Evolutionary conservation across 2,113 vertebrate species (phyloP).

Genomic region (Crotophaga sulcirostris): DNA sequence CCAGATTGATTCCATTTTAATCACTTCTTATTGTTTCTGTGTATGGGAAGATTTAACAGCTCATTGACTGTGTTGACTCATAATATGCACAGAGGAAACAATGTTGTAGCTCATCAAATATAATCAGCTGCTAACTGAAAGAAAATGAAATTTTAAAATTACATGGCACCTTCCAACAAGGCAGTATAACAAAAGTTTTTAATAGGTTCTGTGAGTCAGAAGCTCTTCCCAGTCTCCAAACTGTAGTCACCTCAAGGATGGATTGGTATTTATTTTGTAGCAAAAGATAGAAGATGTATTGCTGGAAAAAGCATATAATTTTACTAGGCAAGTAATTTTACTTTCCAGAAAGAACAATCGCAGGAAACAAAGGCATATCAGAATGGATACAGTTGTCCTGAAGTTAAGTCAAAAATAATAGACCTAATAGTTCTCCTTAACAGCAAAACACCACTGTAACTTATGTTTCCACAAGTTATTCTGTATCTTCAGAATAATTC

Average conservation of each 20-base stretch:
- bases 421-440: background rate
- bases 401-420: background rate
- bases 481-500: background rate
- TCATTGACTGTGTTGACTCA: conserved; percentile 71
- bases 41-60: conserved; percentile 67
- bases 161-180: conserved; percentile 62
- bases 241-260: background rate
- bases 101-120: conserved; percentile 72
- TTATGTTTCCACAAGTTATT: background rate
- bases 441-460: background rate
- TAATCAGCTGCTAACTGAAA: conserved; percentile 75
- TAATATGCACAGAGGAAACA: conserved; percentile 69
- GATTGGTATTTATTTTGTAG: background rate
- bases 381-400: background rate
- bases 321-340: background rate
- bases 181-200: conserved; percentile 55
- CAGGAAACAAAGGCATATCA: background rate
- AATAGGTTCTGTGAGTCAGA: conserved; percentile 48
- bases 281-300: background rate
- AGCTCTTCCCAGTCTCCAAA: conserved; percentile 52
- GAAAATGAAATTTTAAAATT: conserved; percentile 74
- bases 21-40: conserved; percentile 73
- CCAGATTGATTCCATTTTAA: conserved; percentile 60
- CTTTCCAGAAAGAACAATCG: background rate
- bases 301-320: background rate